Evolutionary conservation across 2,113 vertebrate genomes (phyloP), one percentile per base, ranked within the genome.

Genomic region (Picathartes gymnocephalus): DNA sequence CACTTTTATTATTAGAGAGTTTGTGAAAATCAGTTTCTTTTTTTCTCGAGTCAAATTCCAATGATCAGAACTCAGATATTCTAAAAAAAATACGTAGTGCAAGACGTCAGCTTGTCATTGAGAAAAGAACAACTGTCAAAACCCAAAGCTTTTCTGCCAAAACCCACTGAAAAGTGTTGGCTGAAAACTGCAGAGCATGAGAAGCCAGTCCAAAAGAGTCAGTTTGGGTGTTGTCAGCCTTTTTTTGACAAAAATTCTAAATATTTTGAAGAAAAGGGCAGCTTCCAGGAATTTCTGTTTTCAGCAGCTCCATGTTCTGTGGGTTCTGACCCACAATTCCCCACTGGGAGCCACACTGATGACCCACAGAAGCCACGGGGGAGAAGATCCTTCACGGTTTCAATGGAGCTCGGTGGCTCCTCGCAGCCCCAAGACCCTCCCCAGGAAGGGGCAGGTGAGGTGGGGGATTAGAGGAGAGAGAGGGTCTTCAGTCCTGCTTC

Each of bases 41-140:
- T 86, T 48, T 33, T 45, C 70, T 57, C 6, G 1, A 85, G 64
- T 90, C 78, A 66, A 25, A 80, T 82, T 81, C 35, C n/a, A 62
- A 33, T 24, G 65, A 25, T 24, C 33, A 20, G 70, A 86, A 28
- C 30, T 48, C 62, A 53, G 86, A 42, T 45, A 76, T 24, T 68
- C 79, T 73, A 9, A 33, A 66, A 68, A 66, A 69, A 66, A 81
- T 61, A 9, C 1, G 2, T 28, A 78, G 71, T 66, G 64, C 85
- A 93, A 95, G 92, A 77, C 80, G 87, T 93, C 93, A 93, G 88
- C 88, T 96, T 94, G 86, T 93, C 86, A 9, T 68, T 51, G 86
- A 91, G 91, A 96, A 97, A 97, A 95, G 92, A 95, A 91, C 93
- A 93, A 93, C 93, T 95, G 93, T 95, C 95, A 95, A 96, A 96